These are phyloP conservation scores for Archaeoteleia sp. DNA, from an alignment of 2,888 invertebrate genomes.

Conservation along the genomic window DNA sequence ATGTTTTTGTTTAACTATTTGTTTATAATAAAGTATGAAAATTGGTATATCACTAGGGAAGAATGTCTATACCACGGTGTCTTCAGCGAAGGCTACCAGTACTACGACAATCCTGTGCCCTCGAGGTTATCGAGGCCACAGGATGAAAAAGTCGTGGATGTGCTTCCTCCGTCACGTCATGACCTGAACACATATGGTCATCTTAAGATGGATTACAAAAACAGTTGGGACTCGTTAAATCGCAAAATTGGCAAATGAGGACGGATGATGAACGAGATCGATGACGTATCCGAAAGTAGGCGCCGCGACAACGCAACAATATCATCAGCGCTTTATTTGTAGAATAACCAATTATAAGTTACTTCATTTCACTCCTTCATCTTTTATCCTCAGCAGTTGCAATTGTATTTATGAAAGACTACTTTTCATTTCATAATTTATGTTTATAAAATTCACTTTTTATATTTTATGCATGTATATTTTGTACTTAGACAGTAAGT, in stretches of 20 bases:
- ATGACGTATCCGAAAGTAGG: slow-evolving; percentile 42
- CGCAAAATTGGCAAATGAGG: slow-evolving; percentile 81
- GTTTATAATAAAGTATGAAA: too few species aligned
- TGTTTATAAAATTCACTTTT: too few species aligned
- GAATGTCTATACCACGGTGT: slow-evolving; percentile 62
- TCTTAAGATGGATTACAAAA: slow-evolving; percentile 87
- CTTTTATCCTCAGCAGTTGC: too few species aligned
- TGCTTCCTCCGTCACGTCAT: slow-evolving; percentile 78
- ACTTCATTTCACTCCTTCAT: too few species aligned
- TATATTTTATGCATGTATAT: too few species aligned
- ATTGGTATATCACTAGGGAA: slow-evolving; percentile 44
- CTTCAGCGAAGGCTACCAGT: slow-evolving; percentile 51
- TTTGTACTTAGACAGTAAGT: too few species aligned
- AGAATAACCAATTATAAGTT: slow-evolving; percentile 6
- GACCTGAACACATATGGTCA: slow-evolving; percentile 87
- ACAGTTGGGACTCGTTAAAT: slow-evolving; percentile 88
- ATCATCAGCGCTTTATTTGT: slow-evolving; percentile 21
- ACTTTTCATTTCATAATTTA: too few species aligned
- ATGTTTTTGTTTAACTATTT: slow-evolving; percentile 4
- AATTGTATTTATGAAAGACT: too few species aligned
- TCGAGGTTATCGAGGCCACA: slow-evolving; percentile 51
- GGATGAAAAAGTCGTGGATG: slow-evolving; percentile 57
- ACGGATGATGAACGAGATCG: slow-evolving; percentile 42
- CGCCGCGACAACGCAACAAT: slow-evolving; percentile 35
- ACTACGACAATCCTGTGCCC: slow-evolving; percentile 53